phyloP scores from a whole-genome alignment of 2,797 vertebrate genomes.

The Moxostoma hubbsi region DNA sequence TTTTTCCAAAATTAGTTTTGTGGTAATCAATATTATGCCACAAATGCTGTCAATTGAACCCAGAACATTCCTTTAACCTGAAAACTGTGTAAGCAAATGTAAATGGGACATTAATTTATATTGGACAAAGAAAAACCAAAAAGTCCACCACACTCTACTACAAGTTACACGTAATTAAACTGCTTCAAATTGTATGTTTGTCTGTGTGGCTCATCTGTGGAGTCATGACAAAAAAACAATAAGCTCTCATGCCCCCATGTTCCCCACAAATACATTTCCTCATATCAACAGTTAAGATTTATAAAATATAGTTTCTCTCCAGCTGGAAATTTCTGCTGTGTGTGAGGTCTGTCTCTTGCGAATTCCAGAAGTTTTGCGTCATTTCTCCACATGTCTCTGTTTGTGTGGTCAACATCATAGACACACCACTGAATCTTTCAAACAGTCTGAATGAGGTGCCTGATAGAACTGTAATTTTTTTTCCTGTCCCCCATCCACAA shows the following conservation, averaged over 20 bases:
- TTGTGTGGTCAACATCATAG: conserved; percentile 52
- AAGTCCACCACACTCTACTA: not conserved
- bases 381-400: conserved; percentile 44
- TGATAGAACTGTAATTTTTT: conserved; percentile 40
- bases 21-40: no score
- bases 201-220: not conserved
- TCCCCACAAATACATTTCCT: not conserved
- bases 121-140: not conserved
- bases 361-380: conserved; percentile 50
- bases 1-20: no score
- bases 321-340: conserved; percentile 35
- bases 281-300: conserved; percentile 20
- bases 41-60: no score
- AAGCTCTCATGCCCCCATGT: not conserved
- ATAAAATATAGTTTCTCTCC: conserved; percentile 33
- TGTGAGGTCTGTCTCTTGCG: conserved; percentile 40
- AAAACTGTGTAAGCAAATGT: no score
- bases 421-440: conserved; percentile 44
- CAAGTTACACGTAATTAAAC: not conserved
- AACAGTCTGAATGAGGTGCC: conserved; percentile 42
- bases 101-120: no score
- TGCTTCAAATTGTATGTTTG: not conserved
- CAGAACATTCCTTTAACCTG: no score
- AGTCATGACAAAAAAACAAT: not conserved
- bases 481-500: conserved; percentile 32